Evolutionary conservation across 2,113 vertebrate species (phyloP), one percentile per base, ranked within the genome.

Genomic region (Urocynchramus pylzowi): DNA sequence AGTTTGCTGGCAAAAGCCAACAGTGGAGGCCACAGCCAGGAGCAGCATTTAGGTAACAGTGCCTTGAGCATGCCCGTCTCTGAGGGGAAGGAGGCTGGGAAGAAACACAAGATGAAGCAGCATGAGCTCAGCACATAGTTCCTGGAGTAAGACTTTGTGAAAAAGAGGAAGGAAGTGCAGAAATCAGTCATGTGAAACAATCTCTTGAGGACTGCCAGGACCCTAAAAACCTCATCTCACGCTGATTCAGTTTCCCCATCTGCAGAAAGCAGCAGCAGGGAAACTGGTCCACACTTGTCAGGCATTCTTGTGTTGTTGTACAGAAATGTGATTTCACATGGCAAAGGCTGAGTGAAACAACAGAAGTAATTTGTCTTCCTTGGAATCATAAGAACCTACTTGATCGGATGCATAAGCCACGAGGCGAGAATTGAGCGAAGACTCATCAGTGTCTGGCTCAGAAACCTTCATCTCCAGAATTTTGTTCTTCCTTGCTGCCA

Each of bases 401-500:
- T 99, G 99, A 95, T 99, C 98, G 15, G 99, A 99, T 1, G 99
- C 98, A 1, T 99, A 99, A 64, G 98, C 99, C 1, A 99, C 77
- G 18, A 99, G 98, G 37, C 98, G 98, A 47, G 99, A 98, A 31
- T 99, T 99, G 42, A 99, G 97, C 3, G 95, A 96, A 1, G 99
- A 99, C 45, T 99, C 99, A 0, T 99, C 99, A 1, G 95, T 24
- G 2, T 98, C 98, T 0, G 98, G 98, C 87, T 99, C 98, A 0
- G 93, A 95, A 2, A 26, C 74, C 81, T 98, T 97, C 97, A 99
- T 97, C 95, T 99, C 98, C 61, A 99, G 89, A 45, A 99, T 99
- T 97, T 98, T 99, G 94, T 98, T 98, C 96, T 99, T 99, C 85
- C 99, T 98, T 31, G 99, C 99, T 42, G 99, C 99, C 50, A 99